Evolutionary conservation across 2,888 invertebrate genomes (phyloP), one percentile per base, ranked within the genome.

Genomic region (Chouioia cunea): DNA sequence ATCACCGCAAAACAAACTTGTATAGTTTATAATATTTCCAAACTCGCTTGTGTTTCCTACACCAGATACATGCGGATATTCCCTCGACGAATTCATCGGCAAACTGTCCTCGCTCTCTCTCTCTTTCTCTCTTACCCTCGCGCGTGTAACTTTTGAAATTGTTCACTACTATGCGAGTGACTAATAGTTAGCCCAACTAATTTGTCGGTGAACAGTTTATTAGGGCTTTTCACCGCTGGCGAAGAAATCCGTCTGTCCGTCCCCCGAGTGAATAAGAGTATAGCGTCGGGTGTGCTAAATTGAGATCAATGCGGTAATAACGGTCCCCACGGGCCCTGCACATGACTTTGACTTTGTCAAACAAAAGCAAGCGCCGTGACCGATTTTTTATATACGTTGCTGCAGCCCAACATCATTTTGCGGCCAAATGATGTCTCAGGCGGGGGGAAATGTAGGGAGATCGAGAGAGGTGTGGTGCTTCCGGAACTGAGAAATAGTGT

Each of bases 231-330:
- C 57, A 52, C 23, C 23, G 16, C n/a, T 18, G 20, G 20, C 59
- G 59, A 58, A 59, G 59, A 59, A 58, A 59, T 52, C 16, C 65
- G 27, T 27, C 27, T 27, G 27, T 27, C 27, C 27, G 27, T 27
- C 27, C 27, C 27, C 27, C 27, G 27, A 27, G 27, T 27, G 6
- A 4, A 27, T 27, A 27, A 4, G 6, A 4, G 6, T 27, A 27
- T 27, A 27, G 53, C 59, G 68, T 72, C 54, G 56, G n/a, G 68
- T 68, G 50, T 67, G 56, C 47, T 67, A 73, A 73, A 73, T 73
- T 73, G 70, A 73, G 73, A 73, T 73, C 73, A 73, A 73, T 73
- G 70, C 62, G 70, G 59, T 8, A 65, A 65, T 67, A 68, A 72
- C 57, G 57, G 54, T 62, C 56, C 47, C 71, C 3, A 50, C 18